A percentile compares a stretch with the other conserved stretches of the same genome.
Conservation (phyloP, 2,888 invertebrate genomes). For the Latrodectus hesperus region DNA sequence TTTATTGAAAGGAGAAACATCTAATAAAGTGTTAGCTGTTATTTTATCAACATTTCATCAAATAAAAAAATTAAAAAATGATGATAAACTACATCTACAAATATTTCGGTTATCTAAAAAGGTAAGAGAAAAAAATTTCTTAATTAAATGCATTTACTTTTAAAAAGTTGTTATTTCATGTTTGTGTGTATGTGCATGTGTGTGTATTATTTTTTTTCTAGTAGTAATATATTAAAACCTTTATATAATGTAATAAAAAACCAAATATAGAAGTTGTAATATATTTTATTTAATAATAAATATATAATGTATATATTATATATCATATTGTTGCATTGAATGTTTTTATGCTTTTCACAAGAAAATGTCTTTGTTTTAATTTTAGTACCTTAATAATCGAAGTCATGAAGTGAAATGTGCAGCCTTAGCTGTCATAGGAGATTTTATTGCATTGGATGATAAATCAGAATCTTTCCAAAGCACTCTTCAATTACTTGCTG, state of each 20-base stretch:
- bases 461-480: constrained; percentile 77
- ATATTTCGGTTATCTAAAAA: constrained; percentile 78
- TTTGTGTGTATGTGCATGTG: too few species aligned
- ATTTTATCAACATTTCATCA: constrained; percentile 84
- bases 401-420: constrained; percentile 67
- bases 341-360: background rate
- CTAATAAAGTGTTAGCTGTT: constrained; percentile 87
- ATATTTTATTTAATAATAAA: background rate
- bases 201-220: too few species aligned
- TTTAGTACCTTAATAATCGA: constrained; percentile 82
- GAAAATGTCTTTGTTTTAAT: constrained; percentile 12
- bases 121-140: constrained; percentile 72
- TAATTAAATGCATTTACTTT: too few species aligned
- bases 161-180: too few species aligned
- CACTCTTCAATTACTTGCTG: constrained; percentile 84
- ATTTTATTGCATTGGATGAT: constrained; percentile 80
- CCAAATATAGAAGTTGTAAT: background rate
- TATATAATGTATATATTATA: background rate
- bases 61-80: constrained; percentile 82
- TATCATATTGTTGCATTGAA: background rate
- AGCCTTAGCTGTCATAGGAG: constrained; percentile 86
- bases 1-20: constrained; percentile 84
- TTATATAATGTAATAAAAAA: too few species aligned
- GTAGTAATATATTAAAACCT: too few species aligned
- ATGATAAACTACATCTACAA: constrained; percentile 79